Conservation (phyloP, 2,797 vertebrate species). For the Falco berigora region DNA sequence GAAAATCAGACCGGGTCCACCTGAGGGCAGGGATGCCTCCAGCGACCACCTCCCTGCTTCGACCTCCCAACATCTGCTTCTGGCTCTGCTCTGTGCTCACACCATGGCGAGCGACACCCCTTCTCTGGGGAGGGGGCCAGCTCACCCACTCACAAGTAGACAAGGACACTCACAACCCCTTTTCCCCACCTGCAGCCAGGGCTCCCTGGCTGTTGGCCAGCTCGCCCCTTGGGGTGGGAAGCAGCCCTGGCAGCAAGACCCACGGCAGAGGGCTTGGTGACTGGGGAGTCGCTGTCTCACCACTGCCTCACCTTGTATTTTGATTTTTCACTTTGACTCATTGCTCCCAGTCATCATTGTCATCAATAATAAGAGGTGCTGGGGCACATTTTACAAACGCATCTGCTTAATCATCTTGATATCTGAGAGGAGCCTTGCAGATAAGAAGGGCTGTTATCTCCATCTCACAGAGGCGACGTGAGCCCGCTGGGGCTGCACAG, state of each 20-base stretch:
- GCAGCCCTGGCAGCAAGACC: background rate
- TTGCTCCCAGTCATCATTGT: background rate
- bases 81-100: background rate
- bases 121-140: background rate
- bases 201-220: background rate
- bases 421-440: background rate
- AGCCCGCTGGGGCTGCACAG: background rate
- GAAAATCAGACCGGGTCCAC: fast-evolving
- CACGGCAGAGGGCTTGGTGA: background rate
- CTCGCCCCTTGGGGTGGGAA: background rate
- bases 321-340: conserved; percentile 48
- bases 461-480: background rate
- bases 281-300: background rate
- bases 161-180: background rate
- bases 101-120: fast-evolving
- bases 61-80: background rate
- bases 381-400: background rate
- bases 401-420: background rate
- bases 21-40: background rate
- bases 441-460: background rate
- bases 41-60: background rate
- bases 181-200: background rate
- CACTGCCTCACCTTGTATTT: background rate
- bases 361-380: background rate
- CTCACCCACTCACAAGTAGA: fast-evolving